Evolutionary conservation across 2,113 vertebrate species (phyloP), one percentile per base, ranked within the genome.

Genomic region (Pavo muticus): DNA sequence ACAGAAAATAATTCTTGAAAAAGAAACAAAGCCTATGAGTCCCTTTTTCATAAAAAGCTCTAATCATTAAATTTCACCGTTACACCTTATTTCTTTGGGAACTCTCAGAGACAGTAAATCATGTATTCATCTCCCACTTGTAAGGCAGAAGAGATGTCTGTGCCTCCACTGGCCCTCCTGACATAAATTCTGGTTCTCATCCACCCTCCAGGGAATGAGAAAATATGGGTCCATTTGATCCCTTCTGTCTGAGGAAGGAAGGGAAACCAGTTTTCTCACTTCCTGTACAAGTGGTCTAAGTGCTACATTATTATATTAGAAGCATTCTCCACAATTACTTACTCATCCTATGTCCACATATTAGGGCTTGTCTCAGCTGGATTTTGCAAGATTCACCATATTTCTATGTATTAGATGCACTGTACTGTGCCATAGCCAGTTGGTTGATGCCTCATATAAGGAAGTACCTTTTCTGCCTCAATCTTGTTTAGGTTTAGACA

Each of bases 221-320:
- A 95, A 94, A 80, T 88, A 88, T 6, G 11, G 64, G 4, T 74
- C 56, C 10, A 57, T 57, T 57, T 73, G 60, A 25, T 72, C 21
- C 48, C 14, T 27, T 54, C 17, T 77, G 24, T 18, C 71, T 32
- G 64, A 88, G 30, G 64, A 95, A 95, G 54, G 56, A 91, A 76
- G 44, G 30, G 50, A 94, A 94, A 50, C 4, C 25, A 30, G 81
- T 68, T 91, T 88, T 44, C 42, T 84, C 56, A 74, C 72, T 90
- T 96, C 75, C 79, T 74, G 32, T 35, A 69, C 0, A 1, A 93
- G 72, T 60, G 69, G 29, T 80, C 47, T 95, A 74, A 96, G 83
- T 91, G 76, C 39, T 77, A 29, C 59, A 35, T 91, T 94, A 94
- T 77, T 74, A 14, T 48, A 56, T 47, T 96, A 91, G 90, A 96